Conservation (phyloP, 2,888 invertebrate species). For the Tipula confusa region DNA sequence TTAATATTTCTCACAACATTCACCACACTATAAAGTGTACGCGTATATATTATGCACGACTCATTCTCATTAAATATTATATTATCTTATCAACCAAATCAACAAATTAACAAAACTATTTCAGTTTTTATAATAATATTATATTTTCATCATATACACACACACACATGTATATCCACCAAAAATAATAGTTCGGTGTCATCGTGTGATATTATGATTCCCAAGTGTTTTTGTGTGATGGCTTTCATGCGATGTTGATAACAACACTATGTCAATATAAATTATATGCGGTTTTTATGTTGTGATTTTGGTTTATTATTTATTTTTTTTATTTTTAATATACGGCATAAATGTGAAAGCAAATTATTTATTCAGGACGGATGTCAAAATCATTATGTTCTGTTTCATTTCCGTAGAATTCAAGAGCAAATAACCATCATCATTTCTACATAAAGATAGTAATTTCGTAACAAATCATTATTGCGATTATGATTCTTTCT, state of each 20-base stretch:
- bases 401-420: neutral
- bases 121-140: neutral
- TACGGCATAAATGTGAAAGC: neutral
- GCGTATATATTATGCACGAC: neutral
- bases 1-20: neutral
- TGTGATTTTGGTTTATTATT: neutral
- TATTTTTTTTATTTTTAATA: too few species aligned
- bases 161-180: neutral
- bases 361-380: neutral
- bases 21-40: neutral
- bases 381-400: slow-evolving; percentile 5
- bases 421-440: neutral
- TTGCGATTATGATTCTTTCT: neutral
- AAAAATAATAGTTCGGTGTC: neutral
- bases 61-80: neutral
- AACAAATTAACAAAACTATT: neutral
- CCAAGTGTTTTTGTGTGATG: neutral
- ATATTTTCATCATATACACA: neutral
- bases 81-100: slow-evolving; percentile 3
- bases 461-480: neutral
- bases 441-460: neutral
- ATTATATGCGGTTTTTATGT: neutral
- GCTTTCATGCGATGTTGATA: neutral
- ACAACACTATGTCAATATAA: neutral
- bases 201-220: neutral